Evolutionary conservation across 2,797 vertebrate species (phyloP).

Genomic region (Choloepus didactylus): DNA sequence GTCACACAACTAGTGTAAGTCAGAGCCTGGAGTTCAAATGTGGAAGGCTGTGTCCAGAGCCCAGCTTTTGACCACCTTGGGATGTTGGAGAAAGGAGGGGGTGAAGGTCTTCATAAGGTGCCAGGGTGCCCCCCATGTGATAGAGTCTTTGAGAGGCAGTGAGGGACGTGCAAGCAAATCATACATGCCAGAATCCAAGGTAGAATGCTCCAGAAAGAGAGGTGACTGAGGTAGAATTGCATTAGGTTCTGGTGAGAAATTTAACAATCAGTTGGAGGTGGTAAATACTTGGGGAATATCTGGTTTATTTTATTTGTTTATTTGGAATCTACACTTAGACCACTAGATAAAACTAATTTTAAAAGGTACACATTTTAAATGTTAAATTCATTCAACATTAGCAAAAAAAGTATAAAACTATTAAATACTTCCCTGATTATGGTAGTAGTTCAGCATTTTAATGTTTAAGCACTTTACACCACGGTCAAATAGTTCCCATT

Average conservation of each 20-base stretch:
- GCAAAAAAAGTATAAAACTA: neutral
- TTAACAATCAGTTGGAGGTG: neutral
- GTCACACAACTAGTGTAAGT: neutral
- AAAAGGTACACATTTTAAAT: neutral
- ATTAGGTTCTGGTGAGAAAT: neutral
- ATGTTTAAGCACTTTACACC: neutral
- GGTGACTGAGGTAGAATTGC: neutral
- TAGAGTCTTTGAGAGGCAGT: slow-evolving; percentile 38
- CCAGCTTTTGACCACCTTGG: neutral
- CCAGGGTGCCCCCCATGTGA: slow-evolving; percentile 68
- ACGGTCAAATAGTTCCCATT: neutral
- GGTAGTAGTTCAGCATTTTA: neutral
- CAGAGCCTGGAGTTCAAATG: neutral
- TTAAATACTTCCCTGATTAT: neutral
- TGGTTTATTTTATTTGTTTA: neutral
- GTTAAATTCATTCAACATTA: neutral
- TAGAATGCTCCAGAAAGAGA: neutral
- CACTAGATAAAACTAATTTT: neutral
- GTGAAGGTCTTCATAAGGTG: slow-evolving; percentile 20
- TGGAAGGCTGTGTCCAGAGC: neutral
- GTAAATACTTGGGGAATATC: neutral
- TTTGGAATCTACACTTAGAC: neutral
- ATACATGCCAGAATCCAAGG: neutral
- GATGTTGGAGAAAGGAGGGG: neutral
- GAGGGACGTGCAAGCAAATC: neutral